Evolutionary conservation across 2,797 vertebrate species (phyloP).

Genomic region (Parauchenoglanis punctatus): DNA sequence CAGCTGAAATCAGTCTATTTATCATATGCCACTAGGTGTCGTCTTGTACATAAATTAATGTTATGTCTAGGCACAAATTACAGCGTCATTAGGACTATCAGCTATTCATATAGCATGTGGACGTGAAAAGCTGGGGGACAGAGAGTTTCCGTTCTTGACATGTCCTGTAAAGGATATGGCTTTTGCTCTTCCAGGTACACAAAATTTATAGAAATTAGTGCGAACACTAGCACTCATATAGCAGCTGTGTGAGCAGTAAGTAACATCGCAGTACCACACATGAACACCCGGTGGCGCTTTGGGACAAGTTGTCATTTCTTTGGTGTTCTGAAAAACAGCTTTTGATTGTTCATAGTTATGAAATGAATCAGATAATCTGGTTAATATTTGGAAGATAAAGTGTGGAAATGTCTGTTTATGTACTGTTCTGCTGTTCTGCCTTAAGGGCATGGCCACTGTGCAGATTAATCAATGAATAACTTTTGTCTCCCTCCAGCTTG

Average conservation of each 20-base stretch:
- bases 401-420: not conserved
- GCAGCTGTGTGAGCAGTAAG: not conserved
- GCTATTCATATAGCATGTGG: not conserved
- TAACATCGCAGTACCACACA: slow-evolving; percentile 5
- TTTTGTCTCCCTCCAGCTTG: not conserved
- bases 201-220: not conserved
- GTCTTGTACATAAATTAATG: not conserved
- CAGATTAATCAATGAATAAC: not conserved
- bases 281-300: slow-evolving; percentile 45
- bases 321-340: not conserved
- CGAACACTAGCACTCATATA: not conserved
- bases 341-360: not conserved
- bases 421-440: not conserved
- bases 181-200: not conserved
- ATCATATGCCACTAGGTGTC: not conserved
- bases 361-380: not conserved
- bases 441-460: not conserved
- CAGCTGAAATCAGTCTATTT: not conserved
- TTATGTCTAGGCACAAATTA: not conserved
- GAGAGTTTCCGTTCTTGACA: not conserved
- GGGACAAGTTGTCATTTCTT: not conserved
- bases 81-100: not conserved
- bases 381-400: not conserved
- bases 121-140: not conserved
- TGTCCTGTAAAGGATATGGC: not conserved